phyloP scores from a whole-genome alignment of 2,113 vertebrate species.

The Andinoacara biseriatus region DNA sequence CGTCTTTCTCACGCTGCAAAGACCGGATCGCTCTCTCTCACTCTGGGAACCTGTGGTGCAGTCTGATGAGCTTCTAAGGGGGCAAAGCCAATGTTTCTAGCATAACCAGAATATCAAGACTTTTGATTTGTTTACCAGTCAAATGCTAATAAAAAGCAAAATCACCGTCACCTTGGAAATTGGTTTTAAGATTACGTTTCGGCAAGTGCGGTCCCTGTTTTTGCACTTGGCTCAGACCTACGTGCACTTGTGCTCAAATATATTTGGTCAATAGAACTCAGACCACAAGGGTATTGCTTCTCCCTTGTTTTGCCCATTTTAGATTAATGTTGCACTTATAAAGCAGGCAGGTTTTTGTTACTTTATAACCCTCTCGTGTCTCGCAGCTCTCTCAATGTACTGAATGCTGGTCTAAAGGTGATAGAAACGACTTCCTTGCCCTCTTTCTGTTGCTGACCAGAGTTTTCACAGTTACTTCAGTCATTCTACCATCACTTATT shows the following conservation, averaged over 20 bases:
- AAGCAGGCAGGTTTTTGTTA: not conserved
- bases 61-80: not conserved
- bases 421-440: not conserved
- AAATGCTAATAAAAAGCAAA: not conserved
- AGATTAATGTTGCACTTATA: not conserved
- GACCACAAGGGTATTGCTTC: not conserved
- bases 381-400: not conserved
- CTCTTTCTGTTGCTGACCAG: not conserved
- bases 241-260: not conserved
- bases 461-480: not conserved
- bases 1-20: not conserved
- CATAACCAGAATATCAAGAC: not conserved
- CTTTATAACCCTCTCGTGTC: not conserved
- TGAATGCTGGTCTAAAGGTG: not conserved
- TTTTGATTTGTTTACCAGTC: not conserved
- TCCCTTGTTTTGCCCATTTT: not conserved
- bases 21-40: not conserved
- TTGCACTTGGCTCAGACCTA: not conserved
- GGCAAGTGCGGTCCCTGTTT: not conserved
- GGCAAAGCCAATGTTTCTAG: not conserved
- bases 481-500: not conserved
- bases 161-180: not conserved
- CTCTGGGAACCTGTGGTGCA: not conserved
- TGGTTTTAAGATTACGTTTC: not conserved
- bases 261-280: not conserved